phyloP scores from a whole-genome alignment of 1,140 invertebrate species.

The Achroia grisella region DNA sequence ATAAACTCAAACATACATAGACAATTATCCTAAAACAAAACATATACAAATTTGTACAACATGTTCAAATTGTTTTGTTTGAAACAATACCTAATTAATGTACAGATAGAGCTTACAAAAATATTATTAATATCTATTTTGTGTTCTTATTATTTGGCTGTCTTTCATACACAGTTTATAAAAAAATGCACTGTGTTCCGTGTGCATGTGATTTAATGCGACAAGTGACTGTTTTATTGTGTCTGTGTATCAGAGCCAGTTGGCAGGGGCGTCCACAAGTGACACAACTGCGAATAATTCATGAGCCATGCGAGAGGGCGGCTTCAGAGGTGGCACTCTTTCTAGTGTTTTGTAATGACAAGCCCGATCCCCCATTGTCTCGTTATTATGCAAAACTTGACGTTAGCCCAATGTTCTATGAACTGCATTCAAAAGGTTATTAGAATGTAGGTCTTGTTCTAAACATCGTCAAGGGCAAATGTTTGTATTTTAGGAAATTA shows the following conservation, averaged over 20 bases:
- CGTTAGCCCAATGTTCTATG: slow-evolving; percentile 30
- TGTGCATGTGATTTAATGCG: background rate
- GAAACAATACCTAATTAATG: too few relatives aligned
- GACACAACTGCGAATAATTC: slow-evolving; percentile 62
- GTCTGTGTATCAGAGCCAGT: slow-evolving; percentile 4
- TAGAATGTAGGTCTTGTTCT: slow-evolving; percentile 50
- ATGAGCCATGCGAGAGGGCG: slow-evolving; percentile 45
- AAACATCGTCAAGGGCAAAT: slow-evolving; percentile 36
- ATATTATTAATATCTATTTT: too few relatives aligned
- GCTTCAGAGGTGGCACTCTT: slow-evolving; percentile 45
- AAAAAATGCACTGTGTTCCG: background rate
- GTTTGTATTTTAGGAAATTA: slow-evolving; percentile 22
- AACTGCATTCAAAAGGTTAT: slow-evolving; percentile 48
- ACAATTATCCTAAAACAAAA: too few relatives aligned
- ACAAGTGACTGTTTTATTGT: slow-evolving; percentile 2
- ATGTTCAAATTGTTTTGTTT: too few relatives aligned
- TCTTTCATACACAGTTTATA: background rate
- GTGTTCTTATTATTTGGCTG: too few relatives aligned
- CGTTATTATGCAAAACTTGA: slow-evolving; percentile 65
- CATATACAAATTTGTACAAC: too few relatives aligned
- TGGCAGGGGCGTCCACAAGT: slow-evolving; percentile 21
- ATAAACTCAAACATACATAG: too few relatives aligned
- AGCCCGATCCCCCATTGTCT: slow-evolving; percentile 40
- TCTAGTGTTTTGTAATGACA: slow-evolving; percentile 47
- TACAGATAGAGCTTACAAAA: too few relatives aligned